Conservation (phyloP, 2,888 invertebrate species). For the Scelioninae gen. 2 region DNA sequence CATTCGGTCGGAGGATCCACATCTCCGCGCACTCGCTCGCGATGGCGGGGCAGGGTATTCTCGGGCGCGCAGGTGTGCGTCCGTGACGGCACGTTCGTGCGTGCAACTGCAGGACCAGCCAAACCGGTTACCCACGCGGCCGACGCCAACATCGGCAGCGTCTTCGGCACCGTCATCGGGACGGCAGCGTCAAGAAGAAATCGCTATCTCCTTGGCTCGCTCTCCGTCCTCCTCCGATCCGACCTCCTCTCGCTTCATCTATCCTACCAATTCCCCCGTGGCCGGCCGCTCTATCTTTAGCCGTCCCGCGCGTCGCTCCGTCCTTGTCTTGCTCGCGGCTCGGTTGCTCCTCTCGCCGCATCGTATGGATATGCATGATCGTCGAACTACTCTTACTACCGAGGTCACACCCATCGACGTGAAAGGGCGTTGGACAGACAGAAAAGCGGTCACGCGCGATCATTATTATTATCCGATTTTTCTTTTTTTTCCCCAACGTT, state of each 20-base stretch:
- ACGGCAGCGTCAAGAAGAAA: constrained; percentile 64
- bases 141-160: constrained; percentile 61
- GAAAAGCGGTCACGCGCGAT: constrained; percentile 61
- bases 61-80: constrained; percentile 61
- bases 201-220: constrained; percentile 64
- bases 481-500: constrained; percentile 22
- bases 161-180: constrained; percentile 66
- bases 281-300: constrained; percentile 18
- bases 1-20: constrained; percentile 58
- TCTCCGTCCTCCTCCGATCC: constrained; percentile 42
- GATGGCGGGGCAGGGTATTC: constrained; percentile 46
- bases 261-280: constrained; percentile 48
- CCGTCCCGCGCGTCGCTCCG: constrained; percentile 11
- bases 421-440: constrained; percentile 64
- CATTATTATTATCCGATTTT: constrained; percentile 58
- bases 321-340: constrained; percentile 45
- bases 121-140: constrained; percentile 74
- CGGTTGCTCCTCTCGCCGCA: constrained; percentile 60
- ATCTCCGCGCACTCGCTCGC: constrained; percentile 35
- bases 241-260: constrained; percentile 31
- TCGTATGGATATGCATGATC: constrained; percentile 67
- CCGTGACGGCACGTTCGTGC: constrained; percentile 63
- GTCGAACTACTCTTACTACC: constrained; percentile 66
- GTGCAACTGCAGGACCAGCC: constrained; percentile 72
- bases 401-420: constrained; percentile 70